Conservation (phyloP, 92 coral and sea anemone genomes). For the Paragorgia papillata region DNA sequence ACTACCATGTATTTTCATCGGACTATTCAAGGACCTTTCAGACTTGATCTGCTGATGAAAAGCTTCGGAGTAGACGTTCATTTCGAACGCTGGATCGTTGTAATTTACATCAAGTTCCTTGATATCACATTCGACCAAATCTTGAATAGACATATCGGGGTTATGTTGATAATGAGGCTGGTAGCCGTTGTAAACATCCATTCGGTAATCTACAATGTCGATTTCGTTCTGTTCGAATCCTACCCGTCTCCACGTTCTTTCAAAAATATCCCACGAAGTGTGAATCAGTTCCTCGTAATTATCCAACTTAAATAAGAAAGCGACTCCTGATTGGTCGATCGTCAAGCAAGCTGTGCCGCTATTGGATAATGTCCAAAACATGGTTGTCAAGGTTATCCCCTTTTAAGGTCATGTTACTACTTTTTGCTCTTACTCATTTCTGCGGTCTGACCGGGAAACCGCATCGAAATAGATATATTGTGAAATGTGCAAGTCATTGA, state of each 20-base stretch:
- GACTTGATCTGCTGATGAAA: conserved; percentile 76
- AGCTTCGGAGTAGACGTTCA: conserved; percentile 71
- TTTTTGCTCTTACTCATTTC: conserved; percentile 94
- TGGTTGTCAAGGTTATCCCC: conserved; percentile 77
- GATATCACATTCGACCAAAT: conserved; percentile 94
- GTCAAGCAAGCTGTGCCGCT: conserved; percentile 59
- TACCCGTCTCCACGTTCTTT: conserved; percentile 58
- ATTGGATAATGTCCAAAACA: conserved; percentile 97
- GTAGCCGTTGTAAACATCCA: conserved; percentile 67
- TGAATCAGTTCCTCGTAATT: conserved; percentile 98
- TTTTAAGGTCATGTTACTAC: conserved; percentile 99
- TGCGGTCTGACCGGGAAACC: conserved; percentile 79
- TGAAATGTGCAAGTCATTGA: background rate
- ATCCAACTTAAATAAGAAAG: conserved; percentile 76
- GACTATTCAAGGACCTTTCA: conserved; percentile 57
- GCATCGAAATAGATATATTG: conserved; percentile 14
- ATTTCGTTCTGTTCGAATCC: conserved; percentile 4
- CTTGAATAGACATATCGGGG: conserved; percentile 88
- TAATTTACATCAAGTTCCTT: conserved; percentile 92
- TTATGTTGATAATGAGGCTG: conserved; percentile 68
- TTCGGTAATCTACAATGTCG: conserved; percentile 1
- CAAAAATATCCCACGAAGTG: conserved; percentile 63
- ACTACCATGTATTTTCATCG: conserved; percentile 62
- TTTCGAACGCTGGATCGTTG: conserved; percentile 95
- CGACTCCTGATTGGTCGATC: conserved; percentile 77